phyloP scores from a whole-genome alignment of 2,113 vertebrate species.

The Prinia subflava region DNA sequence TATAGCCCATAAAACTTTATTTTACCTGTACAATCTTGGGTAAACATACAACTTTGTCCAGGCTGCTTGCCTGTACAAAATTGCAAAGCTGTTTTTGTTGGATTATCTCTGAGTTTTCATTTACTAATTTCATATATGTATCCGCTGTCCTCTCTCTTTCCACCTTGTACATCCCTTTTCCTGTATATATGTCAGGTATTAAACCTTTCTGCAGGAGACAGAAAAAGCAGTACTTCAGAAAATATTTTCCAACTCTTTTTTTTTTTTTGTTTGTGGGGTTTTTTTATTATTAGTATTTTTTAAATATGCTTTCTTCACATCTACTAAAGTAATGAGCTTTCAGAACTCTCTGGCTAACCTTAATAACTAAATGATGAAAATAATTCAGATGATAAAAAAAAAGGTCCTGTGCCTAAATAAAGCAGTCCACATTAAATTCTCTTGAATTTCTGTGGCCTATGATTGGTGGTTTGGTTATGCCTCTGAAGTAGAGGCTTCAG shows the following conservation, averaged over 20 bases:
- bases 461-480: not conserved
- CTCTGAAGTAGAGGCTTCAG: not conserved
- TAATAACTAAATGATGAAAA: not conserved
- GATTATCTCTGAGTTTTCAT: not conserved
- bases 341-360: not conserved
- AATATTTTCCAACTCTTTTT: not conserved
- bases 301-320: not conserved
- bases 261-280: not conserved
- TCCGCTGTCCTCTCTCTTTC: not conserved
- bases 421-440: not conserved
- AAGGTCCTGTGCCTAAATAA: not conserved
- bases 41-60: not conserved
- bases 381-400: not conserved
- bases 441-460: not conserved
- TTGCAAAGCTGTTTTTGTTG: not conserved
- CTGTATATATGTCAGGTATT: not conserved
- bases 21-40: not conserved
- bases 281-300: no score
- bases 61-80: not conserved
- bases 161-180: not conserved
- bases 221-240: not conserved
- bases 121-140: not conserved
- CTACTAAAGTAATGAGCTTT: not conserved
- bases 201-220: not conserved
- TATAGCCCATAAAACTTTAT: not conserved